These are phyloP conservation scores for Candidula unifasciata DNA, from an alignment of 2,888 invertebrate genomes.

Conservation along the genomic window DNA sequence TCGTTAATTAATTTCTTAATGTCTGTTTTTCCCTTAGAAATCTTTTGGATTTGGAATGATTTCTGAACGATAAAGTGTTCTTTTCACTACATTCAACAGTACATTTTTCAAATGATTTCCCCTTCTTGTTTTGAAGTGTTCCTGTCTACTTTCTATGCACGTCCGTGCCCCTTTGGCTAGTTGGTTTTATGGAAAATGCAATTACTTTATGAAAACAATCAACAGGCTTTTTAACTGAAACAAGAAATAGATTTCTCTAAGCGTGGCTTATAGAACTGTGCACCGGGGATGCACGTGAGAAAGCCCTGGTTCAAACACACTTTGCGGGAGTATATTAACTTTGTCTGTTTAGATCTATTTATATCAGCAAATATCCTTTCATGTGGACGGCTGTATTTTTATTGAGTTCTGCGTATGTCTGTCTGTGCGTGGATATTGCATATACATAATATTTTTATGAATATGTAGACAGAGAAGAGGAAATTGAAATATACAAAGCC, in stretches of 20 bases:
- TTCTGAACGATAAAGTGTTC: background rate
- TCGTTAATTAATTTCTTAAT: conserved; percentile 38
- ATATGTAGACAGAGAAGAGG: background rate
- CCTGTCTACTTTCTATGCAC: conserved; percentile 2
- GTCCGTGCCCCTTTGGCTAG: background rate
- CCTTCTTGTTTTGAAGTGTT: background rate
- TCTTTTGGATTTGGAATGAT: background rate
- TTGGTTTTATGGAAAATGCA: background rate
- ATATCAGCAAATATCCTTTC: background rate
- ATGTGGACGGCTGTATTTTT: background rate
- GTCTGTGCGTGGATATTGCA: background rate
- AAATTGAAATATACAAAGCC: background rate
- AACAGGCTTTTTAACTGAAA: conserved; percentile 3
- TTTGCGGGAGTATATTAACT: background rate
- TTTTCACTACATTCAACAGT: background rate
- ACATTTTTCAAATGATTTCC: background rate
- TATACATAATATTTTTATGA: background rate
- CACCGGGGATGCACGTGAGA: background rate
- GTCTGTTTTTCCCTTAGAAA: background rate
- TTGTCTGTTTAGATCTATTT: background rate
- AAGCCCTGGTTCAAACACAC: background rate
- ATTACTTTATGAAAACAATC: conserved; percentile 15
- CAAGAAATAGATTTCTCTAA: background rate
- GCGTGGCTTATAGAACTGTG: background rate
- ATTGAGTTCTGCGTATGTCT: background rate